Conservation (phyloP, 1,140 invertebrate species). For the Diorhabda sublineata region DNA sequence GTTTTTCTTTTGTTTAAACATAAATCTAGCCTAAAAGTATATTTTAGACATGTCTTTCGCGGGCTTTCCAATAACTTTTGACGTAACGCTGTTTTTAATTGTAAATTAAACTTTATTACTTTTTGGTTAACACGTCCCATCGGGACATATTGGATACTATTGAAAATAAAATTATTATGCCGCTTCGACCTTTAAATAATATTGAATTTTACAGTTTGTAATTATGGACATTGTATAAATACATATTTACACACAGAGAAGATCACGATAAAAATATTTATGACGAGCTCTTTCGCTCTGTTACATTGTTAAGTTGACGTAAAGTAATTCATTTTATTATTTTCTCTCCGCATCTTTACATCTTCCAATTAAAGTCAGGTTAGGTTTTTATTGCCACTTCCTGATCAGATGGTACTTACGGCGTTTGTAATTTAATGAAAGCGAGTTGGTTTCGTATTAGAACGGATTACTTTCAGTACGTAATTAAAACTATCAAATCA, state of each 20-base stretch:
- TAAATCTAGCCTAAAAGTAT: background rate
- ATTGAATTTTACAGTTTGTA: background rate
- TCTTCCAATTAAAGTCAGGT: background rate
- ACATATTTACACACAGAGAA: background rate
- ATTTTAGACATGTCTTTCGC: background rate
- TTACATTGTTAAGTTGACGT: conserved; percentile 2
- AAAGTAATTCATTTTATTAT: background rate
- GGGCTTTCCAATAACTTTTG: background rate
- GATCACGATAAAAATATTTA: background rate
- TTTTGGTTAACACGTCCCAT: background rate
- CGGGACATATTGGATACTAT: background rate
- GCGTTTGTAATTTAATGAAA: too few species aligned
- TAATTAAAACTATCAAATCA: too few species aligned
- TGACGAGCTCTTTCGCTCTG: background rate
- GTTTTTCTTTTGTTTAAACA: too few species aligned
- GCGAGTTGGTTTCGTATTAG: too few species aligned
- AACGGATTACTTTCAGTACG: too few species aligned
- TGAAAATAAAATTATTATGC: conserved; percentile 1
- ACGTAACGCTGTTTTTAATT: background rate
- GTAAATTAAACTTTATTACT: background rate
- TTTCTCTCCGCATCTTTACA: background rate
- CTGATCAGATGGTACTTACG: background rate
- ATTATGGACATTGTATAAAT: background rate
- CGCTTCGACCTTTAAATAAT: background rate
- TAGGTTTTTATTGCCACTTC: background rate